Percentiles rank a stretch among this genome's conserved stretches.
These are phyloP conservation scores for Poecile atricapillus DNA, from an alignment of 2,113 vertebrate species.

Conservation along the genomic window DNA sequence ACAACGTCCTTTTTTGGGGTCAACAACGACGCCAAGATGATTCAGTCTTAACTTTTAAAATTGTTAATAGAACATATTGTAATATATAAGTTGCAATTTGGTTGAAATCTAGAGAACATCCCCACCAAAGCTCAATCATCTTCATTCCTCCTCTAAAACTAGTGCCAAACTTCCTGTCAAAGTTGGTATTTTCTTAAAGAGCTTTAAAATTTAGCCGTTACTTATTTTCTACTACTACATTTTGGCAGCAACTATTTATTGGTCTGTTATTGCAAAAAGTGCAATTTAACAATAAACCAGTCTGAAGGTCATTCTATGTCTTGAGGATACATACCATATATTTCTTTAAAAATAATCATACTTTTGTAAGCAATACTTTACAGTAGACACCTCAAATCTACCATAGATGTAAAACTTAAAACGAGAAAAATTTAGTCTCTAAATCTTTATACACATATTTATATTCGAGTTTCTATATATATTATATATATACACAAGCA, in stretches of 20 bases:
- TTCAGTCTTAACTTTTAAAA: slow-evolving; percentile 22
- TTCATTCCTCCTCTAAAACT: slow-evolving; percentile 44
- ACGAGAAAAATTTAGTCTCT: slow-evolving; percentile 80
- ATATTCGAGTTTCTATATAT: slow-evolving; percentile 81
- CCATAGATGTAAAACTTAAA: slow-evolving; percentile 84
- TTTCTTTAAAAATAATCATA: slow-evolving; percentile 85
- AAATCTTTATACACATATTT: slow-evolving; percentile 82
- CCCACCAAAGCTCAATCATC: slow-evolving; percentile 18
- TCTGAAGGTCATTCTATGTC: slow-evolving; percentile 79
- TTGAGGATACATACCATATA: slow-evolving; percentile 84
- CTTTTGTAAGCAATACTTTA: slow-evolving; percentile 84
- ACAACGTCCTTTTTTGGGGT: slow-evolving; percentile 40
- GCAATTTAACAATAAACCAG: slow-evolving; percentile 84
- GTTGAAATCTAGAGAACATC: slow-evolving; percentile 68
- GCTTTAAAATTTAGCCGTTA: slow-evolving; percentile 56
- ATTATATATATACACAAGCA: slow-evolving; percentile 81
- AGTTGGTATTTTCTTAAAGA: slow-evolving; percentile 51
- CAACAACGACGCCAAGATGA: slow-evolving; percentile 38
- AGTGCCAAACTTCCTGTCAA: slow-evolving; percentile 58
- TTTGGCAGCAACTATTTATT: slow-evolving; percentile 80
- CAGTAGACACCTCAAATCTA: slow-evolving; percentile 85
- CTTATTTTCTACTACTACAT: slow-evolving; percentile 71
- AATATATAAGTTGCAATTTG: slow-evolving; percentile 70
- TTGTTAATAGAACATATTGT: slow-evolving; percentile 43
- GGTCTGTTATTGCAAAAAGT: slow-evolving; percentile 79